These are phyloP conservation scores for Bradysia coprophila DNA, from an alignment of 1,140 invertebrate genomes.

Conservation along the genomic window DNA sequence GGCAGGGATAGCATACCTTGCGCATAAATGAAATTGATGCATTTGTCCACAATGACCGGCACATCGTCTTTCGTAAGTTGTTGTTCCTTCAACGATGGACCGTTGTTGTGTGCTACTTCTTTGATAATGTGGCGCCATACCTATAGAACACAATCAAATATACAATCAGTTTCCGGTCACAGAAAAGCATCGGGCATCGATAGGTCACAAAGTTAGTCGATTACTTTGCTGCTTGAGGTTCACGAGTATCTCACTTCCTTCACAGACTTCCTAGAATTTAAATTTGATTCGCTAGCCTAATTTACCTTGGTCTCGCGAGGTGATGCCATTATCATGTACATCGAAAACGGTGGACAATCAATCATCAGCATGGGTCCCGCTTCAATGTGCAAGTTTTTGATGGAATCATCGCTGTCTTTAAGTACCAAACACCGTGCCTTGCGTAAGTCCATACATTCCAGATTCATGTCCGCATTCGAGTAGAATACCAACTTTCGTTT, in stretches of 20 bases:
- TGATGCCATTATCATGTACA: slow-evolving; percentile 53
- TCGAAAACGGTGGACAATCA: slow-evolving; percentile 37
- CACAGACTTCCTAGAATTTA: too few species aligned
- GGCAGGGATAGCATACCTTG: slow-evolving; percentile 37
- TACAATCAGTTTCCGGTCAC: too few species aligned
- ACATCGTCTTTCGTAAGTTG: slow-evolving; percentile 72
- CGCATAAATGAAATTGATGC: slow-evolving; percentile 70
- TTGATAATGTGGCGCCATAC: slow-evolving; percentile 55
- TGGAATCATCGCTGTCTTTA: slow-evolving; percentile 28
- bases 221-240: too few species aligned
- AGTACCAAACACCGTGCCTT: slow-evolving; percentile 59
- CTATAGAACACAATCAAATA: slow-evolving; percentile 12
- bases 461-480: slow-evolving; percentile 27
- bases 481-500: slow-evolving; percentile 50
- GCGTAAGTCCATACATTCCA: slow-evolving; percentile 50
- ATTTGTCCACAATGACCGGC: slow-evolving; percentile 77
- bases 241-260: too few species aligned
- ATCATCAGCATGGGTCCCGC: slow-evolving; percentile 41
- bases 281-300: too few species aligned
- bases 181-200: too few species aligned
- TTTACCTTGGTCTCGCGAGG: slow-evolving; percentile 33
- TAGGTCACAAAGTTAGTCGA: too few species aligned
- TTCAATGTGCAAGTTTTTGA: slow-evolving; percentile 31
- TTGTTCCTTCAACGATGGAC: slow-evolving; percentile 55
- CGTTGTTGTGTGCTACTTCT: slow-evolving; percentile 55